phyloP scores from a whole-genome alignment of 2,113 vertebrate species.

The Heterotis niloticus region DNA sequence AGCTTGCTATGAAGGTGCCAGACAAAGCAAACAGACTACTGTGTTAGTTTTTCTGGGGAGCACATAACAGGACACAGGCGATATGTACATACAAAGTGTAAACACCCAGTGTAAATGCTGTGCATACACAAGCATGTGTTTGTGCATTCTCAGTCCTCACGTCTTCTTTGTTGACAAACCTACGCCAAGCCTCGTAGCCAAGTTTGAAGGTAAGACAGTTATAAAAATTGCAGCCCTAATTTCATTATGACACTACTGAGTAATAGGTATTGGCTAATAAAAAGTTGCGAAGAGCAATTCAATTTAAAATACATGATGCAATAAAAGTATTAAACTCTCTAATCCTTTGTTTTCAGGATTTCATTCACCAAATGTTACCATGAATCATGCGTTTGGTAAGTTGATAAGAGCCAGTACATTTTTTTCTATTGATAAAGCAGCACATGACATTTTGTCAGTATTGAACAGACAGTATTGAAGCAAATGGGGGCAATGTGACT shows the following conservation, averaged over 20 bases:
- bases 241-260: not conserved
- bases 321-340: too few species aligned
- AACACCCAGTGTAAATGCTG: conserved; percentile 1
- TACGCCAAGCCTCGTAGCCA: too few species aligned
- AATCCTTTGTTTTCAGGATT: too few species aligned
- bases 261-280: not conserved
- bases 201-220: not conserved
- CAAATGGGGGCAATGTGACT: too few species aligned
- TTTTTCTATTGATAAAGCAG: too few species aligned
- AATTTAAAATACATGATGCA: too few species aligned
- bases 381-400: too few species aligned
- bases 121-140: not conserved
- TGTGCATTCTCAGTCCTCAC: not conserved
- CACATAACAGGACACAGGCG: not conserved
- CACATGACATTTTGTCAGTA: too few species aligned
- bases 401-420: too few species aligned
- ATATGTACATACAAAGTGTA: not conserved
- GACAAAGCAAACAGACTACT: conserved; percentile 1
- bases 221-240: not conserved
- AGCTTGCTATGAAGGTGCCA: not conserved
- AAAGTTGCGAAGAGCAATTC: not conserved
- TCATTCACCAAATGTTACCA: too few species aligned
- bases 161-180: conserved; percentile 4
- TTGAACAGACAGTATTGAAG: too few species aligned
- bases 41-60: not conserved